Evolutionary conservation across 64 coral and sea anemone species (phyloP), one percentile per base, ranked within the genome.

Genomic region (Montipora cactus): DNA sequence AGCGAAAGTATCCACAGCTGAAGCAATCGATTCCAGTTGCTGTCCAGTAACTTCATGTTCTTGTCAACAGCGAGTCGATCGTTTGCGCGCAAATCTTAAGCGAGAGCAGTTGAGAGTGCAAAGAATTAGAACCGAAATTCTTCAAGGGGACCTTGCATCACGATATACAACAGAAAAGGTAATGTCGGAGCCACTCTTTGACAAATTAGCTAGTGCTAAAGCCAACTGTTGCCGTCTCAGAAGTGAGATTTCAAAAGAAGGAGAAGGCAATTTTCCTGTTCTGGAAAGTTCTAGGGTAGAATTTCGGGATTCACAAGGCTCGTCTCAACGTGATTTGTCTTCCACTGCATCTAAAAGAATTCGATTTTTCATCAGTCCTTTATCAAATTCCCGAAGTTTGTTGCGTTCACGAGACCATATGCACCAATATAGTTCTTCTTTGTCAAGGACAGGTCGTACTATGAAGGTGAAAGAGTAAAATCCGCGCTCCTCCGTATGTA

Each of bases 31-130:
- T 88, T 68, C 37, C 44, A 46, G 22, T 19, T 16, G 20, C 18
- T 79, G 18, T 19, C 72, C 70, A 80, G 50, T 76, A 28, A 16
- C 21, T 10, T 7, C 16, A 69, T n/a, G 47, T 37, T 20, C 18
- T n/a, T 12, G 28, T 74, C 6, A 87, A 69, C 5, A 77, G 14
- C 62, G 37, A 51, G 83, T 92, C 12, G 77, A 91, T 18, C 44
- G 62, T 46, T 28, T 93, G 23, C 67, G 71, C 44, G 77, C 47
- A 87, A 90, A 93, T 47, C 47, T 96, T 25, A 96, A 93, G 23
- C 52, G 84, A 18, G 90, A 96, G 61, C 94, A 96, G 57, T 44
- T 71, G 49, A 73, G 88, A 57, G 84, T 93, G 21, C 94, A 92
- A 58, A 84, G 68, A 7, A 76, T 93, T 68, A 81, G 84, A 89